These are phyloP conservation scores for Volucella inflata DNA, from an alignment of 2,888 invertebrate species.

Conservation along the genomic window DNA sequence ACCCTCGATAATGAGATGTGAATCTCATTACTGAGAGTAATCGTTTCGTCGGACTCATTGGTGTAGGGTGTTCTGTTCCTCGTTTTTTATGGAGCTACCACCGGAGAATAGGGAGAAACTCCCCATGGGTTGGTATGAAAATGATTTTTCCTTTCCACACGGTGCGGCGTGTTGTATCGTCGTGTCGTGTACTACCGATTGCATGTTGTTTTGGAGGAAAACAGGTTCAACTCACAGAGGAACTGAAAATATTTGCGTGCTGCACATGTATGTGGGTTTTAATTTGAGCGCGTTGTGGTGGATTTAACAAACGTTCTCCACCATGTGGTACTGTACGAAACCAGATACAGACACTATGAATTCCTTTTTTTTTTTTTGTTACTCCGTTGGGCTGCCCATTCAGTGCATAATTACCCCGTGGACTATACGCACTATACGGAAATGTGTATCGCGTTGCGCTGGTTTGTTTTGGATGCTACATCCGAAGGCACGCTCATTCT, in stretches of 20 bases:
- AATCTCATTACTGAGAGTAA: slow-evolving; percentile 74
- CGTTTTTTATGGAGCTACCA: neutral
- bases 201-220: slow-evolving; percentile 1
- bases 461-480: neutral
- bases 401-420: slow-evolving; percentile 64
- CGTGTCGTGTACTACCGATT: slow-evolving; percentile 30
- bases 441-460: slow-evolving; percentile 6
- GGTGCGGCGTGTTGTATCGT: no score
- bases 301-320: slow-evolving; percentile 49
- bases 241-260: slow-evolving; percentile 73
- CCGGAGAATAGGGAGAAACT: slow-evolving; percentile 1
- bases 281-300: slow-evolving; percentile 71
- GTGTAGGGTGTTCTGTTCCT: neutral
- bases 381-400: slow-evolving; percentile 14
- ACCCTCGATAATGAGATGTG: slow-evolving; percentile 76
- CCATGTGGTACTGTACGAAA: slow-evolving; percentile 30
- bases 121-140: slow-evolving; percentile 47
- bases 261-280: slow-evolving; percentile 66
- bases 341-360: slow-evolving; percentile 33
- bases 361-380: slow-evolving; percentile 12
- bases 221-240: slow-evolving; percentile 32
- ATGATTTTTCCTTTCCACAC: slow-evolving; percentile 69
- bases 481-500: slow-evolving; percentile 2
- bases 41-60: slow-evolving; percentile 61
- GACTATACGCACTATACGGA: slow-evolving; percentile 19